Percentiles rank a stretch among this genome's conserved stretches.
These are phyloP conservation scores for Campoletis sonorensis DNA, from an alignment of 1,140 invertebrate genomes.

Conservation along the genomic window DNA sequence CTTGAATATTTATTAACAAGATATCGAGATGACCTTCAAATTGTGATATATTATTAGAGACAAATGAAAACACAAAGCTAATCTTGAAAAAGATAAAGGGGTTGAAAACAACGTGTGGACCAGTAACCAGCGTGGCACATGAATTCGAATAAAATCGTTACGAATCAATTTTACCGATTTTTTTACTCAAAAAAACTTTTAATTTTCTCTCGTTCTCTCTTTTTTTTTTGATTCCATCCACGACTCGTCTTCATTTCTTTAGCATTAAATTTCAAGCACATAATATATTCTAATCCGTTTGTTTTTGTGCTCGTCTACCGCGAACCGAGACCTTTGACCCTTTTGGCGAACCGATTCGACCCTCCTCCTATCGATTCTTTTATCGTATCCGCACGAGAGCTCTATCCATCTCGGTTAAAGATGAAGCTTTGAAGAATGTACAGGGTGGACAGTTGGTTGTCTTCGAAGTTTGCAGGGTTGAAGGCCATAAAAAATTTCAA, in stretches of 20 bases:
- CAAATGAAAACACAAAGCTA: not conserved
- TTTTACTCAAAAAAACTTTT: not conserved
- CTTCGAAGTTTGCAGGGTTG: not conserved
- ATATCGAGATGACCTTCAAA: slow-evolving; percentile 18
- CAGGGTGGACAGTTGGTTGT: not conserved
- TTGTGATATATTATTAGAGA: not conserved
- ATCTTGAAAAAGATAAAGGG: not conserved
- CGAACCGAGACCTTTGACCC: slow-evolving; percentile 26
- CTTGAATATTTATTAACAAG: slow-evolving; percentile 21
- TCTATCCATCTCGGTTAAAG: slow-evolving; percentile 22
- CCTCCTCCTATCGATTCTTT: slow-evolving; percentile 36
- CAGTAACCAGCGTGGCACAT: too few relatives aligned
- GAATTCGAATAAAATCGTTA: too few relatives aligned
- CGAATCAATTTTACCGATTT: too few relatives aligned
- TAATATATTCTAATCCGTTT: slow-evolving; percentile 37
- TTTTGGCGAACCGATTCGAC: not conserved
- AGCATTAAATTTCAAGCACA: slow-evolving; percentile 26
- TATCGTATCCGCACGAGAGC: not conserved
- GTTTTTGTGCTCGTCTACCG: slow-evolving; percentile 29
- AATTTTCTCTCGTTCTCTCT: not conserved
- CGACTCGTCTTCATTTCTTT: slow-evolving; percentile 21
- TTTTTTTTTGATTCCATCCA: slow-evolving; percentile 13
- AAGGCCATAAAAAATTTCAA: too few relatives aligned
- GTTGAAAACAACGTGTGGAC: not conserved
- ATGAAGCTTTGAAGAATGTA: not conserved